Evolutionary conservation across 2,888 invertebrate genomes (phyloP), one percentile per base, ranked within the genome.

Genomic region (Hydraecia micacea): DNA sequence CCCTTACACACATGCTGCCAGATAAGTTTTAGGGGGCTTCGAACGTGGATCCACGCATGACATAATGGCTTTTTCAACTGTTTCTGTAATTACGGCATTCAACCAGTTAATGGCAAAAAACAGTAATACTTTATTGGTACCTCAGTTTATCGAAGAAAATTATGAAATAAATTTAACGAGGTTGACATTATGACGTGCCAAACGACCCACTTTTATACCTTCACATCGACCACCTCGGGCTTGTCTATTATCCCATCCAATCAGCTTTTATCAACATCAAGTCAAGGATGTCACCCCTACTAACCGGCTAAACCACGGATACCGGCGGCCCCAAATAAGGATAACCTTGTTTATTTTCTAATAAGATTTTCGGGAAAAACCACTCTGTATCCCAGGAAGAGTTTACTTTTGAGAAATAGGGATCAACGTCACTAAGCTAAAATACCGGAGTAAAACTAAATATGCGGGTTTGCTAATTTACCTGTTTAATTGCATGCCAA

Each of bases 181-280:
- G 36, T 52, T 68, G 52, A 36, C 52, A 46, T 75, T 66, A 58
- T 18, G 63, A 69, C 55, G 65, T 65, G 36, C 15, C 42, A 49
- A 55, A 81, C 36, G 71, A 74, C 63, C 66, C 32, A 62, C 4
- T 73, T 73, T 15, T 58, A 32, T 69, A 58, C n/a, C 15, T 60
- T 58, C 42, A 77, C 60, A 28, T 60, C 46, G n/a, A 9, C 28
- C 25, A 80, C 25, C 39, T 73, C 25, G 2, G 15, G 63, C 52
- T 71, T 73, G 21, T 52, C 39, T 79, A 58, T 63, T 65, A 62
- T 66, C 62, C 36, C 8, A 67, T 73, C 15, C 60, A 70, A 81
- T 85, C 68, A 75, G 18, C 15, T 55, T 77, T 55, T n/a, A 63
- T 52, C 21, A 72, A 75, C 58, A 71, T 42, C 9, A 49, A 52